phyloP scores from a whole-genome alignment of 2,888 invertebrate species.

The Orchestes rusci region DNA sequence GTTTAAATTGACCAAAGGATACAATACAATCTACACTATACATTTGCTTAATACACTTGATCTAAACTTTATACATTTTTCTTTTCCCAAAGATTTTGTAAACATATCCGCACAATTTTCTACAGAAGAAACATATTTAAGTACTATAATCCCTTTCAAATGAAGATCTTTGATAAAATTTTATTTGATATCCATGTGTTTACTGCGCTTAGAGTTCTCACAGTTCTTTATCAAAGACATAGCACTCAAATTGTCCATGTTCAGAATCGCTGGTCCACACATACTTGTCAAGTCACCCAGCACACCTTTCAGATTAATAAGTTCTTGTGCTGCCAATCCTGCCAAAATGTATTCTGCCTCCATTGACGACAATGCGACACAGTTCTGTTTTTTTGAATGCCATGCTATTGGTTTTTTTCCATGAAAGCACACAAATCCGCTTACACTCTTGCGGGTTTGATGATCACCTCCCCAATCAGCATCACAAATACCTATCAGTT shows the following conservation, averaged over 20 bases:
- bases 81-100: background rate
- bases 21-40: background rate
- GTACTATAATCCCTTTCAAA: background rate
- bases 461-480: background rate
- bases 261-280: background rate
- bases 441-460: background rate
- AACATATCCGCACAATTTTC: background rate
- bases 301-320: background rate
- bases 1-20: too few species aligned
- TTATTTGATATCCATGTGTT: background rate
- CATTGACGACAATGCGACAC: background rate
- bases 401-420: too few species aligned
- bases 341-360: background rate
- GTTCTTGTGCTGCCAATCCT: background rate
- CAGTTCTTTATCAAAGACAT: background rate
- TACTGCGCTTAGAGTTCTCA: background rate
- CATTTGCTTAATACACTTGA: background rate
- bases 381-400: too few species aligned
- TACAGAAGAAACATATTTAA: background rate
- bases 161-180: background rate
- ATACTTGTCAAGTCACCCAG: background rate
- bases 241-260: background rate
- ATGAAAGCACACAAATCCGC: background rate
- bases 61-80: background rate
- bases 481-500: background rate